Conservation (phyloP, 2,888 invertebrate genomes). For the Rotaria sp. region DNA sequence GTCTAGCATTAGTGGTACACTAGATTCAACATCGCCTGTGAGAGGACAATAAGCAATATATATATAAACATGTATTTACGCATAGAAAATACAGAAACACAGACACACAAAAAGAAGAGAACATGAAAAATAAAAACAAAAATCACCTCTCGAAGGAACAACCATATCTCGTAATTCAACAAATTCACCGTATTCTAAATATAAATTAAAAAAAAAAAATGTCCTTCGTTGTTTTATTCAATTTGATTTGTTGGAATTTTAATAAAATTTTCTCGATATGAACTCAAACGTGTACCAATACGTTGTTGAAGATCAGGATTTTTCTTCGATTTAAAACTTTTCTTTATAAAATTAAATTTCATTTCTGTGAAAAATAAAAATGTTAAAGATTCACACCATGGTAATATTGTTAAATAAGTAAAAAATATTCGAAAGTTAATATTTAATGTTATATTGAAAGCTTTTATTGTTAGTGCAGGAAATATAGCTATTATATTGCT, state of each 20-base stretch:
- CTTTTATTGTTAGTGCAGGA: background rate
- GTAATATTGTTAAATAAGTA: background rate
- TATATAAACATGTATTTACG: background rate
- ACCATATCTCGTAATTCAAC: conserved; percentile 24
- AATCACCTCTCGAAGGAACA: conserved; percentile 17
- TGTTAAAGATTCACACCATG: background rate
- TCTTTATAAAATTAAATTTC: background rate
- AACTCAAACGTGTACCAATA: background rate
- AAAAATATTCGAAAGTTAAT: background rate
- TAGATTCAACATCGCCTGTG: background rate
- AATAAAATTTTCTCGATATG: background rate
- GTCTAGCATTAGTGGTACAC: background rate
- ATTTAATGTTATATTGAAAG: background rate
- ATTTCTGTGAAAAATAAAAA: background rate
- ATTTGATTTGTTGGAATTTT: background rate
- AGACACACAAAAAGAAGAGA: background rate
- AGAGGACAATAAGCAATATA: background rate
- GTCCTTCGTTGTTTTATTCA: background rate
- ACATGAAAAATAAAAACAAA: background rate
- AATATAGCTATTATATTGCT: conserved; percentile 15
- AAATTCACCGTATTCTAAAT: conserved; percentile 22
- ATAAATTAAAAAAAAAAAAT: background rate
- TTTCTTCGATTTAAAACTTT: background rate
- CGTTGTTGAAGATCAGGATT: background rate
- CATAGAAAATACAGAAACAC: background rate